Base-by-base conservation (phyloP, 2,888 invertebrate species). In the Sipunculus nudus region DNA sequence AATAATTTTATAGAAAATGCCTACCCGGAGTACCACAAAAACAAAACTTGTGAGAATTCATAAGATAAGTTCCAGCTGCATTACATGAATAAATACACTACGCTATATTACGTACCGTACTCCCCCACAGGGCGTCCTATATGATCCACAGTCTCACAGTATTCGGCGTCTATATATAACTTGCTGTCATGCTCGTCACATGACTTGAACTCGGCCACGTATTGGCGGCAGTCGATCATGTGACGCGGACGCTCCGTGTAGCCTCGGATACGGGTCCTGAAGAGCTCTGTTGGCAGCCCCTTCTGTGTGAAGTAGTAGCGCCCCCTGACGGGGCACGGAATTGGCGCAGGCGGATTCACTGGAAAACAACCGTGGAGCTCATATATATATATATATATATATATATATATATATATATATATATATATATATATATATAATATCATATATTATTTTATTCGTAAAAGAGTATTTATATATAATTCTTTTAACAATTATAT, bases 281-380 rank as follows among this genome's bases (percentile, higher is more conserved):
- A 96, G 31, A 73, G 63, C 57, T 81, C 80, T 35, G 73, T 64
- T 1, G 59, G 32, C 21, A 70, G 72, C 8, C 73, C 72, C 81
- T 94, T 61, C 84, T 97, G 97, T 0, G 91, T 90, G 78, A 98
- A 97, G 81, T 91, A 92, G 79, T 94, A 98, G 84, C 96, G 95
- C 1, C 98, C 98, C 41, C 96, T 96, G 1, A 98, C 91, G 0
- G 97, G 97, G 82, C 97, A 97, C 39, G 93, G 89, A 3, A 97
- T 92, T 0, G 96, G 92, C 0, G 92, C 90, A 0, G 97, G 97
- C 3, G 83, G 83, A 61, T 83, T 74, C 67, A 81, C 79, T 80
- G 59, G 28, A 68, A 49, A 38, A 39, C 49, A 46, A 46, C 19
- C 19, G 32, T 10, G 19, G n/a, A 23, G 28, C 1, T 16, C n/a